A percentile compares a stretch with the other conserved stretches of the same genome.
phyloP scores from a whole-genome alignment of 1,140 invertebrate species.

The Pissodes strobi region DNA sequence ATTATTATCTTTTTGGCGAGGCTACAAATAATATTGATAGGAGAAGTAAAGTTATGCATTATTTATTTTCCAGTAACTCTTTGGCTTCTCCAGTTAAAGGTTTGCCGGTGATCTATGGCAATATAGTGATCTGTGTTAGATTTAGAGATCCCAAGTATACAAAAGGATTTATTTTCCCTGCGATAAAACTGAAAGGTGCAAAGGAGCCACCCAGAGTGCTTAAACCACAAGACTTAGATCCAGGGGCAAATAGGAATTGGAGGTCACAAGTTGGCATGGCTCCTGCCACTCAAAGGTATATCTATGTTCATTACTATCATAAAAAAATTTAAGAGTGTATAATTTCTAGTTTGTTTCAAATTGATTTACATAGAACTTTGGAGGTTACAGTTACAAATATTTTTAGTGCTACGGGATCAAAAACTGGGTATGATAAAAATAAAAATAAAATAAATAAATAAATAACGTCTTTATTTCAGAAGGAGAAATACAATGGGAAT shows the following conservation, averaged over 20 bases:
- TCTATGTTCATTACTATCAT: neutral
- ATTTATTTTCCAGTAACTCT: conserved; percentile 54
- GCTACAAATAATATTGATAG: no score
- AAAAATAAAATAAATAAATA: no score
- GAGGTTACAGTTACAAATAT: no score
- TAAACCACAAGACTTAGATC: conserved; percentile 77
- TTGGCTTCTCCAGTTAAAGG: conserved; percentile 74
- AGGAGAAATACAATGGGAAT: no score
- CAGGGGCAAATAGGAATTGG: conserved; percentile 71
- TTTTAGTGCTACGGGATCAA: no score
- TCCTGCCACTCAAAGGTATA: conserved; percentile 47
- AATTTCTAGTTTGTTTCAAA: no score
- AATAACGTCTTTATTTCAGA: no score
- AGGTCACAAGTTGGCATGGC: conserved; percentile 69
- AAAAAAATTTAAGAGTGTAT: neutral
- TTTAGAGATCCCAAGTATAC: conserved; percentile 83
- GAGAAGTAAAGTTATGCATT: no score
- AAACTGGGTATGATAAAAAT: no score
- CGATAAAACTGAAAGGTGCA: conserved; percentile 70
- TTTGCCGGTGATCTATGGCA: conserved; percentile 62
- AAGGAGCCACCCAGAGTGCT: conserved; percentile 75
- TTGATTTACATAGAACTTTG: no score
- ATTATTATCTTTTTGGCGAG: no score
- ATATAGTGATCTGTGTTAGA: conserved; percentile 69
- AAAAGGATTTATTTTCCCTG: conserved; percentile 77